Conservation (phyloP, 2,797 vertebrate species). For the Myotis myotis region DNA sequence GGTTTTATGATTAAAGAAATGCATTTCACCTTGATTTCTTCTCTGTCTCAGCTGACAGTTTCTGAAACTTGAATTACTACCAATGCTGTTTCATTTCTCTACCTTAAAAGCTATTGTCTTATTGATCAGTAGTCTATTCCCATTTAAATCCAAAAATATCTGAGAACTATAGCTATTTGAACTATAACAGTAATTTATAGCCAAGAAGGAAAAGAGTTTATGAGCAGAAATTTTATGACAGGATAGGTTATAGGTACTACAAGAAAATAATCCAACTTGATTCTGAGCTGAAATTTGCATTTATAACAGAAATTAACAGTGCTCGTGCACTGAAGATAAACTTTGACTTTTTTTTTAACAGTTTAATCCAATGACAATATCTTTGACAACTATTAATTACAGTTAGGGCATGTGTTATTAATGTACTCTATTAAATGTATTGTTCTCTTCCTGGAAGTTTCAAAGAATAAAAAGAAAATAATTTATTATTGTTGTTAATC, state of each 20-base stretch:
- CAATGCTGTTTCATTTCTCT: neutral
- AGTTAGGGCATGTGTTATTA: neutral
- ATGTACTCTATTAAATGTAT: neutral
- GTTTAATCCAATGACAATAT: neutral
- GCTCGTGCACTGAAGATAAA: neutral
- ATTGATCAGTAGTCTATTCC: neutral
- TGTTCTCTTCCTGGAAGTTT: neutral
- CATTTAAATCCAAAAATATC: neutral
- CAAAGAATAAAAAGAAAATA: neutral
- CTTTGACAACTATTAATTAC: constrained; percentile 22
- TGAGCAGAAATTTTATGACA: neutral
- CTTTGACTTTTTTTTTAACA: constrained; percentile 39
- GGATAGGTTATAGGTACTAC: neutral
- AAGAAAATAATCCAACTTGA: neutral
- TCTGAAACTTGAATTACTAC: neutral
- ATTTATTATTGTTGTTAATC: neutral
- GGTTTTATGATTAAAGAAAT: neutral
- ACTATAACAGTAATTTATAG: neutral
- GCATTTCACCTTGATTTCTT: neutral
- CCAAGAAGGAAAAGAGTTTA: neutral
- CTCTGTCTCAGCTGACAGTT: neutral
- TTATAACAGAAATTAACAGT: constrained; percentile 10
- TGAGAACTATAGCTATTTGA: neutral
- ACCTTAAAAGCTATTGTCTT: neutral
- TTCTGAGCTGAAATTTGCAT: neutral